Evolutionary conservation across 2,113 vertebrate genomes (phyloP).

Genomic region (Columba livia): DNA sequence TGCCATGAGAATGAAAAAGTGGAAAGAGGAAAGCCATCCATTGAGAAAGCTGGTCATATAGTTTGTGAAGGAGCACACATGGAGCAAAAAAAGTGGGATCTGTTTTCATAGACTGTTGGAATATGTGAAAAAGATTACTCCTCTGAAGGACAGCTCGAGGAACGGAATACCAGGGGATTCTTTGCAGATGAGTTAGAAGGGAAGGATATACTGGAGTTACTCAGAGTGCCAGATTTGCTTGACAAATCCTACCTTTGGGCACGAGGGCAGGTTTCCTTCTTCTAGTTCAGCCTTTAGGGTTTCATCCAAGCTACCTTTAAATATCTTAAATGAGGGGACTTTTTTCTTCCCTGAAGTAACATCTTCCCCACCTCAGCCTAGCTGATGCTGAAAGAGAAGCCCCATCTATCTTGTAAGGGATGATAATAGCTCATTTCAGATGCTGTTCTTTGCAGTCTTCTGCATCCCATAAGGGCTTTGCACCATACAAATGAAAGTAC

Average conservation of each 20-base stretch:
- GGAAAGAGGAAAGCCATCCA: not conserved
- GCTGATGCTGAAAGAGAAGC: not conserved
- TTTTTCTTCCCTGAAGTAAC: not conserved
- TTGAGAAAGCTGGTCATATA: not conserved
- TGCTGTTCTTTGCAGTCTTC: not conserved
- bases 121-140: not conserved
- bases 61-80: not conserved
- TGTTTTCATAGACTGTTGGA: not conserved
- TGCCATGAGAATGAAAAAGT: not conserved
- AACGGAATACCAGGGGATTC: not conserved
- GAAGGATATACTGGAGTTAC: not conserved
- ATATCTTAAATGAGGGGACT: not conserved
- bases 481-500: not conserved
- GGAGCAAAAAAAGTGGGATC: not conserved
- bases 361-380: not conserved
- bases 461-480: not conserved
- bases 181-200: not conserved
- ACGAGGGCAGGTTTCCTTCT: not conserved
- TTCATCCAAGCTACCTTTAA: not conserved
- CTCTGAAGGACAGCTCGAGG: not conserved
- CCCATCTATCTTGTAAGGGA: not conserved
- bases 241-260: not conserved
- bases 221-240: not conserved
- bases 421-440: not conserved
- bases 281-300: not conserved